Evolutionary conservation across 1,140 invertebrate species (phyloP).

Genomic region (Aporrectodea caliginosa): DNA sequence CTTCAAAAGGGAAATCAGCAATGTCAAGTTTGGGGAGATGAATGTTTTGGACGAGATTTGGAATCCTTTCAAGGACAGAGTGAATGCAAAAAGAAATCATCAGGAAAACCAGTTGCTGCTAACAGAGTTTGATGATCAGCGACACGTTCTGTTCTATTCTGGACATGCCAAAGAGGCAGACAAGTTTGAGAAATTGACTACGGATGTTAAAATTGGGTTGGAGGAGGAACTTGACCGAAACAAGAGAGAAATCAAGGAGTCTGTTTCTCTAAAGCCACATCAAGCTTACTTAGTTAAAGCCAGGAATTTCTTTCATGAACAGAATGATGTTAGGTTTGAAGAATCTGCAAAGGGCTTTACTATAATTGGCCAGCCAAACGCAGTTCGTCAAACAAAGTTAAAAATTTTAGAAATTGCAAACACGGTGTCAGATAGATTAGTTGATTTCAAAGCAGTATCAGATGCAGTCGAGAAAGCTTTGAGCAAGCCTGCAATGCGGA

Average conservation of each 20-base stretch:
- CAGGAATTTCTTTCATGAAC: neutral
- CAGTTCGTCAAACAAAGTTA: neutral
- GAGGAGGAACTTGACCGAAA: neutral
- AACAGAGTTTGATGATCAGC: neutral
- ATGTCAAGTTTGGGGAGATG: neutral
- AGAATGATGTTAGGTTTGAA: neutral
- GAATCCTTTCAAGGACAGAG: neutral
- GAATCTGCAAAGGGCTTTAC: neutral
- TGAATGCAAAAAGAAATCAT: neutral
- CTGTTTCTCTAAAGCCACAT: neutral
- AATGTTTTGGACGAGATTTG: neutral
- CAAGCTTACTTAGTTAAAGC: neutral
- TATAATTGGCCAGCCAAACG: neutral
- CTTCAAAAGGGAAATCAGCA: neutral
- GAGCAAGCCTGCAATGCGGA: neutral
- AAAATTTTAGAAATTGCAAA: neutral
- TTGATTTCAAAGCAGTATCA: neutral
- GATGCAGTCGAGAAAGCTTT: neutral
- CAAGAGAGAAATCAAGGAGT: neutral
- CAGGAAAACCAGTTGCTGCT: neutral
- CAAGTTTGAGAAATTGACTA: neutral
- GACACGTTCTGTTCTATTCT: neutral
- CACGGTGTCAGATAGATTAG: neutral
- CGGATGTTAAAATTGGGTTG: neutral
- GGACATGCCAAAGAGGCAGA: neutral